phyloP scores from a whole-genome alignment of 2,888 invertebrate genomes.

The Andrena dorsata region DNA sequence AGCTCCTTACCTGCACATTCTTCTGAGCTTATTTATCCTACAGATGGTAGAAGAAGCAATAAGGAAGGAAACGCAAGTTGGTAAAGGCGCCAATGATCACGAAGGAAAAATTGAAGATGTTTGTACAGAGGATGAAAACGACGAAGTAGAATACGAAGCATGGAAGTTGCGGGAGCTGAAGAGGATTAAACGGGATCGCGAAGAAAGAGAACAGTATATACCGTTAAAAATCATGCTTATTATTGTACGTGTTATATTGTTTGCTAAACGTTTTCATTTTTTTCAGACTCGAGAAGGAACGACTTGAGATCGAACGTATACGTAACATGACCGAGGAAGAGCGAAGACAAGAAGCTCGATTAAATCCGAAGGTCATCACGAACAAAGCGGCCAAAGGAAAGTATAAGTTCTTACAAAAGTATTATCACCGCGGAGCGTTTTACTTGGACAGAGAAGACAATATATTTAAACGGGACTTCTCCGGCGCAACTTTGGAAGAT shows the following conservation, averaged over 20 bases:
- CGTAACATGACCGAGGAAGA: conserved; percentile 99
- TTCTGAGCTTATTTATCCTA: conserved; percentile 42
- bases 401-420: conserved; percentile 99
- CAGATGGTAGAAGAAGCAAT: conserved; percentile 95
- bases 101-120: conserved; percentile 94
- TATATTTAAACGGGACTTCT: conserved; percentile 96
- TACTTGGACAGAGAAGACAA: conserved; percentile 97
- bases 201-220: conserved; percentile 96
- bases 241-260: conserved; percentile 70
- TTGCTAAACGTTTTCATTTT: conserved; percentile 60
- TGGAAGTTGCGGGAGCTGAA: conserved; percentile 99
- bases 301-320: conserved; percentile 94
- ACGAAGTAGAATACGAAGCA: conserved; percentile 97
- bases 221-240: conserved; percentile 1
- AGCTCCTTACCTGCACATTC: neutral
- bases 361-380: conserved; percentile 96
- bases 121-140: conserved; percentile 97
- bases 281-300: conserved; percentile 93
- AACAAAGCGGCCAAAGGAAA: conserved; percentile 99
- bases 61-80: conserved; percentile 90
- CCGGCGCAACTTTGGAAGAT: conserved; percentile 98
- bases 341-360: conserved; percentile 93
- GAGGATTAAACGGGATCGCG: conserved; percentile 97
- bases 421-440: conserved; percentile 99
- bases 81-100: conserved; percentile 87